Conservation (phyloP, 2,888 invertebrate species). For the Drepana falcataria region DNA sequence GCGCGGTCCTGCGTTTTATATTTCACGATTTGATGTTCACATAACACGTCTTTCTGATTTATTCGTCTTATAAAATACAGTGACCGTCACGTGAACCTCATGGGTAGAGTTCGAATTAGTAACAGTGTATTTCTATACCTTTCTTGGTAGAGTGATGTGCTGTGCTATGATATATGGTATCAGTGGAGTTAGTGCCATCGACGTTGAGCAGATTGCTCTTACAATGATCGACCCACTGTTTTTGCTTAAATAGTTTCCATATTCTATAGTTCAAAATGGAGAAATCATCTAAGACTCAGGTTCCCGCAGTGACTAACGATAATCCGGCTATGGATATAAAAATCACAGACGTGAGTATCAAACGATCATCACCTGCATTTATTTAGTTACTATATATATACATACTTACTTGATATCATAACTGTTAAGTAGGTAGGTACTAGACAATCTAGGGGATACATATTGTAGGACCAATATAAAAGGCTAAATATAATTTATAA, state of each 20-base stretch:
- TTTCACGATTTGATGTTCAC: slow-evolving; percentile 61
- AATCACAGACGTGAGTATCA: slow-evolving; percentile 57
- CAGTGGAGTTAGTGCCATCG: slow-evolving; percentile 32
- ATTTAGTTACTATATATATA: no score
- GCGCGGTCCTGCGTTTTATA: slow-evolving; percentile 74
- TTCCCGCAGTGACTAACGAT: slow-evolving; percentile 48
- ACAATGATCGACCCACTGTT: slow-evolving; percentile 36
- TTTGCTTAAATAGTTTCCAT: slow-evolving; percentile 37
- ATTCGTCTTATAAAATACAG: slow-evolving; percentile 28
- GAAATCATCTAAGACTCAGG: slow-evolving; percentile 38
- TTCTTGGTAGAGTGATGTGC: slow-evolving; percentile 42
- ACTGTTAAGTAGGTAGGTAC: no score
- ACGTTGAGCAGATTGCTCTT: slow-evolving; percentile 32
- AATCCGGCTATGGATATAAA: slow-evolving; percentile 53
- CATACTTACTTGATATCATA: no score
- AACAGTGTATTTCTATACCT: slow-evolving; percentile 15
- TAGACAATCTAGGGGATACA: no score
- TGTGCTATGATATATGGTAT: slow-evolving; percentile 27
- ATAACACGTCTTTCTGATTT: slow-evolving; percentile 44
- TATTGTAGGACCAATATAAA: no score
- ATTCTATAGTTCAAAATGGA: slow-evolving; percentile 33
- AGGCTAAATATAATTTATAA: no score
- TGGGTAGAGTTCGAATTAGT: slow-evolving; percentile 3
- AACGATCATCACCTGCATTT: slow-evolving; percentile 1
- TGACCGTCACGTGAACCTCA: slow-evolving; percentile 1